Conservation (phyloP, 2,113 vertebrate genomes). For the Grantiella picta region DNA sequence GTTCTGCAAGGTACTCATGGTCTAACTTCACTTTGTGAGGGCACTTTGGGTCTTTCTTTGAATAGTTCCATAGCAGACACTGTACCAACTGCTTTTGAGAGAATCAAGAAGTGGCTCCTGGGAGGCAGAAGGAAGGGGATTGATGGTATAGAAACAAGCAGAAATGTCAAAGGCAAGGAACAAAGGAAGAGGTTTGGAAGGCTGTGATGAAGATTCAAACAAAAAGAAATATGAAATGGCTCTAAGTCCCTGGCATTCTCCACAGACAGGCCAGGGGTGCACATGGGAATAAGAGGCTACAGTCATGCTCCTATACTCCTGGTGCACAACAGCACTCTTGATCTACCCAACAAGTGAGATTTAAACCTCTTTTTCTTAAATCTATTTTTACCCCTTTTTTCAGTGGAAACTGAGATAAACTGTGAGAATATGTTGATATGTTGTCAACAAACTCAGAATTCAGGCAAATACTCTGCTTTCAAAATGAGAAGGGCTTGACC, state of each 20-base stretch:
- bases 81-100: not conserved
- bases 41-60: not conserved
- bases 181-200: not conserved
- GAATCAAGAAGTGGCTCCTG: not conserved
- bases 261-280: not conserved
- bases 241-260: not conserved
- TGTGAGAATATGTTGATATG: not conserved
- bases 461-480: not conserved
- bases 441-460: not conserved
- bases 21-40: not conserved
- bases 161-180: not conserved
- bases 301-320: fast-evolving
- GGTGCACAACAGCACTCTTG: not conserved
- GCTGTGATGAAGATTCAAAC: not conserved
- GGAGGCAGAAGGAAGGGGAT: not conserved
- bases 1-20: not conserved
- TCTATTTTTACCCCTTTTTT: not conserved
- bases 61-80: not conserved
- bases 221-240: not conserved
- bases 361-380: not conserved
- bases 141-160: not conserved
- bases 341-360: not conserved
- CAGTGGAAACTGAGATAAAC: not conserved
- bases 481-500: not conserved
- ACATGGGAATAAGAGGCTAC: not conserved